phyloP scores from a whole-genome alignment of 2,797 vertebrate genomes.

The Cryptoblepharus egeriae region DNA sequence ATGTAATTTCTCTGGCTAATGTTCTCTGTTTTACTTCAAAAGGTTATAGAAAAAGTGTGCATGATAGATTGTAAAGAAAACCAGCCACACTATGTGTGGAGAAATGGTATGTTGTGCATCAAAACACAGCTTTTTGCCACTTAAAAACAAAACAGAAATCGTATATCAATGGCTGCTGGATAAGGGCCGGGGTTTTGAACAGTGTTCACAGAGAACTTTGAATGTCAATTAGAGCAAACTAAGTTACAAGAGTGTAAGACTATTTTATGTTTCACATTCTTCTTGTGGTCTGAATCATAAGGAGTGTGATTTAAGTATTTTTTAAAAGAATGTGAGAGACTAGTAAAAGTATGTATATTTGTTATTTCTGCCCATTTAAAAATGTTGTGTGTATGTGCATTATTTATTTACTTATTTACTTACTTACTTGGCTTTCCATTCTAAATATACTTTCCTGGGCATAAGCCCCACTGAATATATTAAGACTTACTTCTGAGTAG shows the following conservation, averaged over 20 bases:
- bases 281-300: too few relatives aligned
- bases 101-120: conserved; percentile 34
- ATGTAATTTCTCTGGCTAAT: conserved; percentile 83
- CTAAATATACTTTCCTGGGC: too few relatives aligned
- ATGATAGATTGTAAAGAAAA: conserved; percentile 70
- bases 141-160: conserved; percentile 2
- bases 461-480: too few relatives aligned
- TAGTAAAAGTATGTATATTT: too few relatives aligned
- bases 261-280: neutral
- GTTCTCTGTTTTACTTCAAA: conserved; percentile 79
- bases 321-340: too few relatives aligned
- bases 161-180: neutral
- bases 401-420: too few relatives aligned
- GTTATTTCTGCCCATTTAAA: too few relatives aligned
- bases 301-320: too few relatives aligned
- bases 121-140: neutral
- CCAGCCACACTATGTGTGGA: conserved; percentile 54
- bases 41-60: conserved; percentile 67
- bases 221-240: neutral
- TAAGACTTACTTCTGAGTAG: too few relatives aligned
- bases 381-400: too few relatives aligned
- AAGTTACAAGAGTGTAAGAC: neutral
- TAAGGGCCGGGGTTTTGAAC: neutral
- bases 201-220: neutral
- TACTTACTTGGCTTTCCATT: too few relatives aligned